A percentile compares a stretch with the other conserved stretches of the same genome.
These are phyloP conservation scores for Luperina testacea DNA, from an alignment of 2,888 invertebrate genomes.

Conservation along the genomic window DNA sequence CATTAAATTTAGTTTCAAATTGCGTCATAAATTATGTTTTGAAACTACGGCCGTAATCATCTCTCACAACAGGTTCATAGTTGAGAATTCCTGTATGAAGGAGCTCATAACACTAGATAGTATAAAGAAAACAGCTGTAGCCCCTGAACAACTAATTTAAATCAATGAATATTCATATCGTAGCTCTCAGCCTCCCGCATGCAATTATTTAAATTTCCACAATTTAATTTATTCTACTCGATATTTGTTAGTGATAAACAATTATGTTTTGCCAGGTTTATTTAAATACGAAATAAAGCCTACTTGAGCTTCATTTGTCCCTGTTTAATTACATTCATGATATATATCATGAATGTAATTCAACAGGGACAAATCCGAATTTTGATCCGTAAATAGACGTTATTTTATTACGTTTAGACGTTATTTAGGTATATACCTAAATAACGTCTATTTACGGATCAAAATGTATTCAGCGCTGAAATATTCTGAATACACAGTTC, in stretches of 20 bases:
- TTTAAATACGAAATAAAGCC: conserved; percentile 45
- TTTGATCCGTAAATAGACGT: too few relatives aligned
- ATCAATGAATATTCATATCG: conserved; percentile 72
- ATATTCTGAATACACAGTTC: conserved; percentile 12
- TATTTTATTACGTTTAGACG: too few relatives aligned
- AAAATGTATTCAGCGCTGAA: conserved; percentile 17
- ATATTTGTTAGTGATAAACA: conserved; percentile 52
- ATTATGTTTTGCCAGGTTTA: conserved; percentile 39
- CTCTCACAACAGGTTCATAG: conserved; percentile 24
- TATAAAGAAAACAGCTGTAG: conserved; percentile 67
- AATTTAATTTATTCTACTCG: conserved; percentile 43
- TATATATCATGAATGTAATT: too few relatives aligned
- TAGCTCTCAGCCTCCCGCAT: conserved; percentile 56
- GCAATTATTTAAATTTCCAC: conserved; percentile 65
- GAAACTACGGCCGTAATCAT: conserved; percentile 13
- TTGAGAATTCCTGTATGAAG: conserved; percentile 67
- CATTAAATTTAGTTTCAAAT: conserved; percentile 25
- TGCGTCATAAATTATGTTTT: conserved; percentile 35
- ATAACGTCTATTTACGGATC: conserved; percentile 23
- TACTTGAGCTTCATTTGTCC: conserved; percentile 27
- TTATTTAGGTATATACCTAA: too few relatives aligned
- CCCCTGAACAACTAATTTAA: conserved; percentile 61
- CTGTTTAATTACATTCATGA: conserved; percentile 24
- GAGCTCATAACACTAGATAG: conserved; percentile 63
- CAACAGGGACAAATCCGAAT: too few relatives aligned